These are phyloP conservation scores for Globodera rostochiensis DNA, from an alignment of 1,140 invertebrate species.

Conservation along the genomic window DNA sequence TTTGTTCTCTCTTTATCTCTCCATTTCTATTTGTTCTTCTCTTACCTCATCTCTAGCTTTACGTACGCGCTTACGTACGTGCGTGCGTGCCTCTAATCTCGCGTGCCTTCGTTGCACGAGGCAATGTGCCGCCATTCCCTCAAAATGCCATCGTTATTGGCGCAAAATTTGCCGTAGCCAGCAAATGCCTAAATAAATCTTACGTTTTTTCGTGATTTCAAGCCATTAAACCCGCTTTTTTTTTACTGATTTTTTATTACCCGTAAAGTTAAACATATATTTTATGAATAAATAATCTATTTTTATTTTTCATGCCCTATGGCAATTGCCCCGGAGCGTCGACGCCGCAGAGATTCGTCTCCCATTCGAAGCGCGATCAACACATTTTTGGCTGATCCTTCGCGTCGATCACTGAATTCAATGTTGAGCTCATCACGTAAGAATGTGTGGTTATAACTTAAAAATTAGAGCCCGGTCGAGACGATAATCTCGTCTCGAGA, in stretches of 20 bases:
- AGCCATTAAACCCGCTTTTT: too few relatives aligned
- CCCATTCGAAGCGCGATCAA: background rate
- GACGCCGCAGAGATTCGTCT: slow-evolving; percentile 1
- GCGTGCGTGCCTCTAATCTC: too few relatives aligned
- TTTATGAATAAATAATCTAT: background rate
- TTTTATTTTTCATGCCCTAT: slow-evolving; percentile 8
- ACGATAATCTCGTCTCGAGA: too few relatives aligned
- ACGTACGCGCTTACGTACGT: background rate
- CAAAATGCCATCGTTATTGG: background rate
- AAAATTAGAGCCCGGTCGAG: too few relatives aligned
- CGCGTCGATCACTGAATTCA: slow-evolving; percentile 11
- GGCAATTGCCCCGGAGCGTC: background rate
- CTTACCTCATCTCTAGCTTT: background rate
- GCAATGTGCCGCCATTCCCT: background rate
- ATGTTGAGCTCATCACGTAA: background rate
- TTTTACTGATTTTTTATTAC: too few relatives aligned
- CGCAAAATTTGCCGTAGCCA: too few relatives aligned
- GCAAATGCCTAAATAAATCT: too few relatives aligned
- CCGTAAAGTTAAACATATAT: too few relatives aligned
- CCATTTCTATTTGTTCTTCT: background rate
- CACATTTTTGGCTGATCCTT: background rate
- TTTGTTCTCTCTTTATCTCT: background rate
- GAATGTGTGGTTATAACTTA: too few relatives aligned
- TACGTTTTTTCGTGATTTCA: too few relatives aligned
- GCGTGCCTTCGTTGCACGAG: background rate